Evolutionary conservation across 2,113 vertebrate species (phyloP), one percentile per base, ranked within the genome.

Genomic region (Lanius ludovicianus): DNA sequence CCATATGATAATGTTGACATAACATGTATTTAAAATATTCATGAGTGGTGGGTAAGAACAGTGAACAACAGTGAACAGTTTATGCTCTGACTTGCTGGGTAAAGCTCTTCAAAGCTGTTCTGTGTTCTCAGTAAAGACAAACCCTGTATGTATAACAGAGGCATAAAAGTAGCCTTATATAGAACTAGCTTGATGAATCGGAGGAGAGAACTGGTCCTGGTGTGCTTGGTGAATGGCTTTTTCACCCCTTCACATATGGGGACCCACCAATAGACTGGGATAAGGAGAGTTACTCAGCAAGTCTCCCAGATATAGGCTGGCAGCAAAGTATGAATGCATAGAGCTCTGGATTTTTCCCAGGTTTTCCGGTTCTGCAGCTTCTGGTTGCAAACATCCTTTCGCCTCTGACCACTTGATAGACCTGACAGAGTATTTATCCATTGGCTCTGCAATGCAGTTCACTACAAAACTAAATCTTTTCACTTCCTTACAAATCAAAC

Each of bases 31-130:
- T 96, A 76, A 91, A 86, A 90, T 70, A 86, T 92, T 88, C 50
- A 46, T 59, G 60, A 67, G 17, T 50, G 25, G 83, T 62, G 82
- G 35, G 39, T 80, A 83, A 90, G 55, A 94, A 63, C 33, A 74
- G 24, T 55, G 68, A 82, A 41, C 35, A 37, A 63, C 33, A 74
- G 24, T 55, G 68, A 82, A 41, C 35, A 37, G 27, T 63, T 91
- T 33, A 35, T 77, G 52, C 55, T 87, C 47, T 80, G 65, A 73
- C 84, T 84, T 57, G 37, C 70, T 69, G 63, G 30, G 50, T 57
- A 93, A 37, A 89, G 52, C 69, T 91, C 65, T 89, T 69, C 91
- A 95, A 77, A 86, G 35, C 69, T 75, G 33, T 89, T 89, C 42
- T 84, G 3, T 42, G 11, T 63, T 75, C 37, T 73, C 78, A 95